Evolutionary conservation across 2,888 invertebrate species (phyloP), one percentile per base, ranked within the genome.

Genomic region (Epiblema foenella): DNA sequence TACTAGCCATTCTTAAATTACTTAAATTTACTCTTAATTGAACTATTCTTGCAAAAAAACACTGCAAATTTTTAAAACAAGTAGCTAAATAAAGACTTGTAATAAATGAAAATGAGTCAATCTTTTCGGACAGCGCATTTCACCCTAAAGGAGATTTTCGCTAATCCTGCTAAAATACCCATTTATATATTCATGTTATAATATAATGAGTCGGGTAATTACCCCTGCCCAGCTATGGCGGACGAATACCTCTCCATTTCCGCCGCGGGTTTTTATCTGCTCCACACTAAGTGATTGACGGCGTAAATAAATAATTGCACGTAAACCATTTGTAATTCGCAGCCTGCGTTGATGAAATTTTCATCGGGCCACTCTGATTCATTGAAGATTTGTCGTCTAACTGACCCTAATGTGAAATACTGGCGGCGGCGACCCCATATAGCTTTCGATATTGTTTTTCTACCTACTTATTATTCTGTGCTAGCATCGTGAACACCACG

Each of bases 401-500:
- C 60, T 60, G 70, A 66, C 54, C 54, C 49, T 66, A 46, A 66
- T 56, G 66, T 66, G 60, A 66, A 56, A 66, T 70, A 60, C 20
- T 54, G 54, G 65, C 52, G 20, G 59, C 29, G 29, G 51, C 46
- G 62, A 63, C n/a, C 17, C 68, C 72, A 69, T 24, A 68, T 78
- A 77, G 77, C 75, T 75, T 78, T 79, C 49, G 51, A 60, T 60
- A 82, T 85, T 81, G 82, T 81, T 83, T 81, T 80, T 75, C 64
- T 77, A 75, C 76, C 78, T 80, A 79, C 81, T 85, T 85, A 78
- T 73, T 84, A 87, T 86, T 84, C 84, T 73, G 75, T 66, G 72
- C 78, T 76, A 75, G 74, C 74, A 72, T 77, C 72, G 73, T 66
- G 75, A 62, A 76, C 79, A 79, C 79, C 79, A 78, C 78, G 76